A percentile compares a stretch with the other conserved stretches of the same genome.
These are phyloP conservation scores for Leptinotarsa peninsularis DNA, from an alignment of 2,888 invertebrate species.

Conservation along the genomic window DNA sequence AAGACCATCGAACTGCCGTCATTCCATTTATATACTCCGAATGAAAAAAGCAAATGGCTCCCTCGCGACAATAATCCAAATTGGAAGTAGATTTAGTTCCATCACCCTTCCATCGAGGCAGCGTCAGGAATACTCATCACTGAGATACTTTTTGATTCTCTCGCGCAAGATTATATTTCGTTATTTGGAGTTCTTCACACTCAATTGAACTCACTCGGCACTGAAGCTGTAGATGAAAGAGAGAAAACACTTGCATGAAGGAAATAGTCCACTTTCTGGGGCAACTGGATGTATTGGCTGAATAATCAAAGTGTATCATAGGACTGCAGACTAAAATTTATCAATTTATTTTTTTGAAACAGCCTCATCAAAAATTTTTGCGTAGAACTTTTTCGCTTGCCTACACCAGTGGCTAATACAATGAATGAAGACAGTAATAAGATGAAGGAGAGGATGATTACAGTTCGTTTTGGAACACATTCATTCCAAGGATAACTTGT, in stretches of 20 bases:
- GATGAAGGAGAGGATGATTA: too few relatives aligned
- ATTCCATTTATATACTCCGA: not conserved
- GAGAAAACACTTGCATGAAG: not conserved
- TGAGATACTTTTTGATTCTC: not conserved
- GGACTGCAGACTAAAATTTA: too few relatives aligned
- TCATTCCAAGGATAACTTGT: too few relatives aligned
- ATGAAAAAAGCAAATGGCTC: not conserved
- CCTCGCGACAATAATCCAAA: constrained; percentile 8
- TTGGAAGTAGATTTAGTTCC: constrained; percentile 5
- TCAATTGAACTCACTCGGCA: not conserved
- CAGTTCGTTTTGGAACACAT: too few relatives aligned
- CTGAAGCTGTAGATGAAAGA: not conserved
- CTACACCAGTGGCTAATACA: too few relatives aligned
- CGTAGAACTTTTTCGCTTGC: too few relatives aligned
- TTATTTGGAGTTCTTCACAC: not conserved
- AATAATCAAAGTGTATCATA: too few relatives aligned
- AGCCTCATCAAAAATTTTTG: too few relatives aligned
- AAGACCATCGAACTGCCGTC: not conserved
- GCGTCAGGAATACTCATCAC: not conserved
- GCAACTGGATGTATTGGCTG: too few relatives aligned
- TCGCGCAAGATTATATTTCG: not conserved
- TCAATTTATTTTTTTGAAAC: too few relatives aligned
- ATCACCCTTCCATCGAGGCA: not conserved
- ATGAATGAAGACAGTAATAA: too few relatives aligned
- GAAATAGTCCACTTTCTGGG: not conserved